Conservation (phyloP, 2,888 invertebrate genomes). For the Fragum fragum region DNA sequence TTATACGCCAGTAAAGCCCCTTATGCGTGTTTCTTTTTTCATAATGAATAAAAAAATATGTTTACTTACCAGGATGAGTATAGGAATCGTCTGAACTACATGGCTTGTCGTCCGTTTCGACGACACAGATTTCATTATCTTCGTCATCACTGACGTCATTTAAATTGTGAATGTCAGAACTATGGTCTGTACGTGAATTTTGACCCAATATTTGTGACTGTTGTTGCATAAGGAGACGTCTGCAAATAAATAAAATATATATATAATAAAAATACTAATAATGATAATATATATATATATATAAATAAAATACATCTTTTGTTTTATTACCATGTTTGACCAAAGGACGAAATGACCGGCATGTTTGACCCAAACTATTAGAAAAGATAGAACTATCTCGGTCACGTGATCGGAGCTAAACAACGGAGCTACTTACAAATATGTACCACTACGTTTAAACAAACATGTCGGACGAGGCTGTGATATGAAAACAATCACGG, state of each 20-base stretch:
- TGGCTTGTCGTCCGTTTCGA: slow-evolving; percentile 75
- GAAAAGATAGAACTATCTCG: slow-evolving; percentile 31
- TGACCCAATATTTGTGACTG: slow-evolving; percentile 40
- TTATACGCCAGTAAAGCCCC: too few species aligned
- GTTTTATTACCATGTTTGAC: neutral
- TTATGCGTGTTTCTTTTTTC: too few species aligned
- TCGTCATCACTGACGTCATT: slow-evolving; percentile 74
- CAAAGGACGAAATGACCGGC: slow-evolving; percentile 22
- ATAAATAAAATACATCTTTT: neutral
- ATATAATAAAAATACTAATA: neutral
- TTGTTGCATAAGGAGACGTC: slow-evolving; percentile 63
- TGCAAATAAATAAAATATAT: slow-evolving; percentile 54
- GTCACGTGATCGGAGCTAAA: slow-evolving; percentile 36
- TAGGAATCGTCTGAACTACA: slow-evolving; percentile 67
- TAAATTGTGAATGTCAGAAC: slow-evolving; percentile 35
- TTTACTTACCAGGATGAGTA: slow-evolving; percentile 53
- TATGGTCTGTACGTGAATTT: slow-evolving; percentile 36
- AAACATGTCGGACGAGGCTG: slow-evolving; percentile 65
- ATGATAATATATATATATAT: neutral
- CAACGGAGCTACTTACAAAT: slow-evolving; percentile 45
- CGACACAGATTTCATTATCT: slow-evolving; percentile 80
- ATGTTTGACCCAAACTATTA: slow-evolving; percentile 31
- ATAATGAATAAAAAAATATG: too few species aligned
- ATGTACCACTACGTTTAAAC: slow-evolving; percentile 43
- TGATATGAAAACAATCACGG: slow-evolving; percentile 70